These are phyloP conservation scores for Lasioglossum marginatum DNA, from an alignment of 2,888 invertebrate species.

Conservation along the genomic window DNA sequence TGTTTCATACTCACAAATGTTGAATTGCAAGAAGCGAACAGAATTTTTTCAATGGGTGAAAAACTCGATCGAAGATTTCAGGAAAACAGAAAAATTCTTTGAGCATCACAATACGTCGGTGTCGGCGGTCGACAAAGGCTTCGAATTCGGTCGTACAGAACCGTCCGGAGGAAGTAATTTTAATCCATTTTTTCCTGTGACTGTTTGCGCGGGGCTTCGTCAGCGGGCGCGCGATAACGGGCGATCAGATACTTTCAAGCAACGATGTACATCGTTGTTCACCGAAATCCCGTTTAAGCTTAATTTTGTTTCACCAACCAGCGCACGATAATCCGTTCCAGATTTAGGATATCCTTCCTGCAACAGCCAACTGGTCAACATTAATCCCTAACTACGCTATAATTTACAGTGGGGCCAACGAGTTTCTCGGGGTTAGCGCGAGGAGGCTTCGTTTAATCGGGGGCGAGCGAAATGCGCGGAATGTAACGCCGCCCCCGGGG, in stretches of 20 bases:
- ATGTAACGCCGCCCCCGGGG: background rate
- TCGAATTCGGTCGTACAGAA: background rate
- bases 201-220: background rate
- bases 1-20: no score
- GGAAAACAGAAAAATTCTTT: background rate
- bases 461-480: background rate
- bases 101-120: background rate
- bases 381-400: slow-evolving; percentile 36
- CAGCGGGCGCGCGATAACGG: background rate
- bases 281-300: slow-evolving; percentile 2
- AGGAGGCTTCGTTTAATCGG: slow-evolving; percentile 25
- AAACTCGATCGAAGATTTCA: background rate
- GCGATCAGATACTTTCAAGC: slow-evolving; percentile 9
- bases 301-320: slow-evolving; percentile 34
- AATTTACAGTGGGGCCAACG: slow-evolving; percentile 18
- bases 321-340: slow-evolving; percentile 29
- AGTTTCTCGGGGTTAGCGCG: background rate
- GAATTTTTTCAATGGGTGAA: background rate
- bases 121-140: background rate
- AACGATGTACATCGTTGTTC: background rate
- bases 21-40: background rate
- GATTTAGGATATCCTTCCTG: background rate
- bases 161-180: background rate
- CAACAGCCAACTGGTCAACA: slow-evolving; percentile 1
- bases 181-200: background rate